Evolutionary conservation across 1,140 invertebrate genomes (phyloP), one percentile per base, ranked within the genome.

Genomic region (Apis dorsata): DNA sequence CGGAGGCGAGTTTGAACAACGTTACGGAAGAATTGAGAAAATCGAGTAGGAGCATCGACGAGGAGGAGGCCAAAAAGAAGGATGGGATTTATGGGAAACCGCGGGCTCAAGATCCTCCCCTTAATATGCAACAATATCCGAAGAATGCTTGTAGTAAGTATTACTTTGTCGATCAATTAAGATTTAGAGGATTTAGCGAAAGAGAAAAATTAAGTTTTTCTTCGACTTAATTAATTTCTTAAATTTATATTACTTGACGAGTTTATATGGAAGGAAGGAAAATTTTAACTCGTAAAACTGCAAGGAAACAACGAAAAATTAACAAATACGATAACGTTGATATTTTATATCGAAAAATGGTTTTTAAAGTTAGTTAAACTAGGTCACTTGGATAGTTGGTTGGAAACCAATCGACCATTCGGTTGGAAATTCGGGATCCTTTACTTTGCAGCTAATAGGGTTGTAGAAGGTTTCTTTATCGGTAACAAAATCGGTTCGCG

Each of bases 1-100:
- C 91, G 85, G 95, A 95, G 92, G 91, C 94, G 24, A 95, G 94
- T 86, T 90, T 96, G 49, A 96, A 96, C 91, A 96, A 96, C 77
- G 94, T 94, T 59, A 91, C 93, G 65, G 95, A 96, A 80, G 95
- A 96, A 79, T 88, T 95, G 65, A 94, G 95, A 85, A 95, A 95
- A 90, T 94, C 94, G 13, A 92, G 89, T 55, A 92, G 93, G 63
- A 94, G 91, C 83, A 89, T 94, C 66, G 92, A 93, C 49, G 92
- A 94, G 13, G 91, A 90, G 76, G 92, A 91, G 86, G 89, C 84
- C 63, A 94, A 93, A 74, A 92, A 90, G 79, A 95, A 95, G 82
- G 94, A 93, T 57, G 81, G 83, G 4, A 94, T 95, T 83, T 96
- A 96, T 85, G 95, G 95, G 10, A 94, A 95, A 87, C 95, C 95